Evolutionary conservation across 2,113 vertebrate species (phyloP), one percentile per base, ranked within the genome.

Genomic region (Sorex fumeus): DNA sequence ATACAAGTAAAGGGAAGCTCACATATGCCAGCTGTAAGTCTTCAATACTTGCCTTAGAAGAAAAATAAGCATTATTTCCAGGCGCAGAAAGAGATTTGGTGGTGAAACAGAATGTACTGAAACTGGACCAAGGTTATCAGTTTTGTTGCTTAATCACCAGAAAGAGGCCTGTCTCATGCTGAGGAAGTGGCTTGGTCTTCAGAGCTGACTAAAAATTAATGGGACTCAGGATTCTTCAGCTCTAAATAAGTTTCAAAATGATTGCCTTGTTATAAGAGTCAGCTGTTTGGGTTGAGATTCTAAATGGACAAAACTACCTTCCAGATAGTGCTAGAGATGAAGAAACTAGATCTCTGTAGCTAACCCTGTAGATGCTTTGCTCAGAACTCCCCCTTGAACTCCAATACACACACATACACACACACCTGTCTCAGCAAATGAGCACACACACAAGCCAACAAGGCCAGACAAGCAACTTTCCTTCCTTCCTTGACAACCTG

Each of bases 261-360:
- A 70, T 32, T 23, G 47, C 34, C 87, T 87, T 90, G 19, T 2
- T 67, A 57, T n/a, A 86, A 62, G 43, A 92, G 30, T 72, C 94
- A 84, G 93, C 93, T 92, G 79, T 84, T 88, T 36, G 53, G 66
- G 10, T 57, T 75, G 90, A 91, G 79, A 43, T 86, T 91, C 74
- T 66, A 90, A 40, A 43, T 80, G 34, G 32, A 47, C 57, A 25
- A 71, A 83, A 76, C 8, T 71, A 30, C 77, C 75, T 88, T 43
- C 43, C 67, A 79, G 70, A 74, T 43, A 28, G 62, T 69, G 8
- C 32, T 45, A 66, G 57, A 87, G 66, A 6, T 18, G 9, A 19
- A 74, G 28, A 88, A 45, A 10, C 4, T 23, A 71, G 23, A 66
- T 90, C 23, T 85, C 69, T 36, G 27, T 34, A 86, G 25, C 45